Base-by-base conservation (phyloP, 2,888 invertebrate genomes). In the Drosophila trichaetosa region DNA sequence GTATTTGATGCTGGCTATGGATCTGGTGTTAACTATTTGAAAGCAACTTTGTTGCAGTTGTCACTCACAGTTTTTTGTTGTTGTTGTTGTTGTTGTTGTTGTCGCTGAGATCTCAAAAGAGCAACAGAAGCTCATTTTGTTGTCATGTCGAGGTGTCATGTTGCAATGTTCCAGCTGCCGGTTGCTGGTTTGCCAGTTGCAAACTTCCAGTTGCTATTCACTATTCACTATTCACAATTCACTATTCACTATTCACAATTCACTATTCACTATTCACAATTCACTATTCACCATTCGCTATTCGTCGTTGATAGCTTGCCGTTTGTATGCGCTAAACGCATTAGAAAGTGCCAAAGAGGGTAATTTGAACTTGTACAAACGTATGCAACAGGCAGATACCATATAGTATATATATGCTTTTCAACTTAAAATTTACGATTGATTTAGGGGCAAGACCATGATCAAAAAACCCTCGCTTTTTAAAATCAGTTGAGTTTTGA, bases 111-210 rank as follows among this genome's bases (percentile, higher is more conserved):
- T 88, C 87, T 80, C 62, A 63, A 73, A 76, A 71, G 73, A 58
- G 81, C 87, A 87, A 89, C 90, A 82, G 90, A 87, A 83, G 89
- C 89, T 90, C 89, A 89, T 89, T 90, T 89, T 85, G 87, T 76
- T 89, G 90, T 89, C 89, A 87, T 89, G 89, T 89, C 82, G 78
- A 80, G 83, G 86, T 87, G 89, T 89, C 89, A 90, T 87, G 87
- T 89, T 83, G 86, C 86, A 89, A 85, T 87, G 89, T 82, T 77
- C 42, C 76, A 76, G 80, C 70, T 69, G 87, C 83, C 75, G 73
- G 31, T 62, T 62, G 54, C 57, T 51, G 21, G 29, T 56, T 64
- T 62, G 56, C 66, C 62, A 46, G 61, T 66, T 68, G 18, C 40
- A 29, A 29, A 13, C 36, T 56, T 34, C 56, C 56, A 49, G 29